Evolutionary conservation across 2,797 vertebrate genomes (phyloP), one percentile per base, ranked within the genome.

Genomic region (Morelia viridis): DNA sequence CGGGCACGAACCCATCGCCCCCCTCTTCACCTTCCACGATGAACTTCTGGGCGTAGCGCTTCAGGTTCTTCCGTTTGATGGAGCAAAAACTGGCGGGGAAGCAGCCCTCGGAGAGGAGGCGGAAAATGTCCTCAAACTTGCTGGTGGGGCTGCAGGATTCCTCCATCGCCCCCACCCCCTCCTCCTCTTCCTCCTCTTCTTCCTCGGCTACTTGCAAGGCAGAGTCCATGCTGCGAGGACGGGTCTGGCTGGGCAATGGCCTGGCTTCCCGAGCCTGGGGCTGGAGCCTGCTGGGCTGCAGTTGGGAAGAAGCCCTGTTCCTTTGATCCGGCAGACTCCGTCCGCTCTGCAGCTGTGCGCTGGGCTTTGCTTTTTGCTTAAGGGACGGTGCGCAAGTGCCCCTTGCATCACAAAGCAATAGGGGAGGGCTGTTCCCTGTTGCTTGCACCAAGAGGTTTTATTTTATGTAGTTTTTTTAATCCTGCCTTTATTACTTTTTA

Each of bases 141-240:
- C 97, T 98, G 92, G 97, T 96, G 90, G 96, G 96, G 93, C 96
- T 97, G 97, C 98, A 98, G 28, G 98, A 97, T 11, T 98, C 98
- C 95, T 98, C 98, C 96, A 98, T 98, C 96, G 98, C 98, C 96
- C 98, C 98, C 97, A 98, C 98, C 96, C 98, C 98, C 7, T 97
- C 97, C 87, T 98, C 98, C 68, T 98, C 85, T 57, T 87, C 85
- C 0, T 28, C 53, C 96, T 98, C 98, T 97, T 98, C 98, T 96
- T 98, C 98, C 96, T 99, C 98, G 6, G 98, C 97, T 85, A 98
- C 98, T 71, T 98, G 98, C 96, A 99, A 92, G 3, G 98, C 97
- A 13, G 98, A 96, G 76, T 98, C 98, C 97, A 98, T 97, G 94
- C 95, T 97, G 60, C 60, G 0, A 62, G 12, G 95, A 26, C 2